These are phyloP conservation scores for Progne subis DNA, from an alignment of 2,113 vertebrate species.

Conservation along the genomic window DNA sequence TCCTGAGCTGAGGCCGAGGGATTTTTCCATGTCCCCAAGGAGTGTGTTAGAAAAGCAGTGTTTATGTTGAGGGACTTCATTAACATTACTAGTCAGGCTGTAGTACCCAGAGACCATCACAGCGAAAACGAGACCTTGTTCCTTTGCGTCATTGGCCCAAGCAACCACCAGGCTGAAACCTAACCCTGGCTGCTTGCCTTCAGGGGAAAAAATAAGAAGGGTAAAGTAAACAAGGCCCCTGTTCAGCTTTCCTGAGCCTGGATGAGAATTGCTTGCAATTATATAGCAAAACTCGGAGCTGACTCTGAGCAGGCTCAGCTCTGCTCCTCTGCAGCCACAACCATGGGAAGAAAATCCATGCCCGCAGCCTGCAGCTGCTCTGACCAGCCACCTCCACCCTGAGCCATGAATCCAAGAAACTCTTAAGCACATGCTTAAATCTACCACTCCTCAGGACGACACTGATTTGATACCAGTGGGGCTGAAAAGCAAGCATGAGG, in stretches of 20 bases:
- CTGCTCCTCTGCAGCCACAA: not conserved
- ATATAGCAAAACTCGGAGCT: slow-evolving; percentile 8
- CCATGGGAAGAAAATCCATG: not conserved
- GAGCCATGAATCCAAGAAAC: not conserved
- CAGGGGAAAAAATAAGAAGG: not conserved
- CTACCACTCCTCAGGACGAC: not conserved
- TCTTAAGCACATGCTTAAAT: not conserved
- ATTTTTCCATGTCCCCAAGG: slow-evolving; percentile 34
- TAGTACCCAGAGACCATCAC: not conserved
- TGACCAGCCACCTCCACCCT: not conserved
- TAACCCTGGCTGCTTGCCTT: slow-evolving; percentile 31
- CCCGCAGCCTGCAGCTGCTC: not conserved
- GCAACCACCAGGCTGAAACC: slow-evolving; percentile 25
- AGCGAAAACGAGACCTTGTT: not conserved
- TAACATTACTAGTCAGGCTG: not conserved
- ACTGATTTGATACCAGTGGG: not conserved
- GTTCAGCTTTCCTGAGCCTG: slow-evolving; percentile 23
- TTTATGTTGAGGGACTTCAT: slow-evolving; percentile 46
- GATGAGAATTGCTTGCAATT: slow-evolving; percentile 45
- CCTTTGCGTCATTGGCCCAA: slow-evolving; percentile 32
- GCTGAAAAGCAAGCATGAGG: slow-evolving; percentile 26
- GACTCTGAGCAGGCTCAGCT: not conserved
- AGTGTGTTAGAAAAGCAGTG: slow-evolving; percentile 27
- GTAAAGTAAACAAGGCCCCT: slow-evolving; percentile 29
- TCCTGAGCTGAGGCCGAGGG: not conserved